Conservation (phyloP, 2,113 vertebrate species). For the Fregetta grallaria region DNA sequence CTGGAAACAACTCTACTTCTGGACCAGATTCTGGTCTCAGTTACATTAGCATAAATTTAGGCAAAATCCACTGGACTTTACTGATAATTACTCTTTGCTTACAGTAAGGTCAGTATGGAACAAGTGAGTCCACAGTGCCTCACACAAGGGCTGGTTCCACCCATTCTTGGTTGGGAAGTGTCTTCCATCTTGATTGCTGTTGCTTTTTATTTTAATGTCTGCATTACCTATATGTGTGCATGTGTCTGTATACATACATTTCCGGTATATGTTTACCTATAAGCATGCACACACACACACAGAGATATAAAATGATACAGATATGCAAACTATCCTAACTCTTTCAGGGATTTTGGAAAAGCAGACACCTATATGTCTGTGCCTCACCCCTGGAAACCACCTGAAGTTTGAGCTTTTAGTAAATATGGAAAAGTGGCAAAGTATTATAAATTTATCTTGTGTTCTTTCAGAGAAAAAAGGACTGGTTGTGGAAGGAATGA, state of each 20-base stretch:
- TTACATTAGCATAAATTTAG: background rate
- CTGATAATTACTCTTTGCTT: background rate
- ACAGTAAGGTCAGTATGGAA: background rate
- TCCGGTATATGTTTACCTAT: background rate
- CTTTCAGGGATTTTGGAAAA: background rate
- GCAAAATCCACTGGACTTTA: background rate
- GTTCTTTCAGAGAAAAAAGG: background rate
- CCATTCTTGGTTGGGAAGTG: background rate
- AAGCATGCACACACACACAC: background rate
- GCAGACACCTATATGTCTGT: background rate
- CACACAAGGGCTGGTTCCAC: background rate
- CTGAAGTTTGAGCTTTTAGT: background rate
- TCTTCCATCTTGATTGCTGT: background rate
- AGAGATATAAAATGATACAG: background rate
- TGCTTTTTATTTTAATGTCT: background rate
- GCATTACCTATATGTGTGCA: background rate
- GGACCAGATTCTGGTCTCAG: background rate
- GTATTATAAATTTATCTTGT: background rate
- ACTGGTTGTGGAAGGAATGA: background rate
- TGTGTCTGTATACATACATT: background rate
- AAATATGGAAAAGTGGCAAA: background rate
- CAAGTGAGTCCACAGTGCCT: background rate
- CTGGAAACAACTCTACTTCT: background rate
- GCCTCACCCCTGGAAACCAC: background rate
- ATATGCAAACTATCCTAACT: background rate